Evolutionary conservation across 2,888 invertebrate species (phyloP).

Genomic region (Cerastis rubricosa): DNA sequence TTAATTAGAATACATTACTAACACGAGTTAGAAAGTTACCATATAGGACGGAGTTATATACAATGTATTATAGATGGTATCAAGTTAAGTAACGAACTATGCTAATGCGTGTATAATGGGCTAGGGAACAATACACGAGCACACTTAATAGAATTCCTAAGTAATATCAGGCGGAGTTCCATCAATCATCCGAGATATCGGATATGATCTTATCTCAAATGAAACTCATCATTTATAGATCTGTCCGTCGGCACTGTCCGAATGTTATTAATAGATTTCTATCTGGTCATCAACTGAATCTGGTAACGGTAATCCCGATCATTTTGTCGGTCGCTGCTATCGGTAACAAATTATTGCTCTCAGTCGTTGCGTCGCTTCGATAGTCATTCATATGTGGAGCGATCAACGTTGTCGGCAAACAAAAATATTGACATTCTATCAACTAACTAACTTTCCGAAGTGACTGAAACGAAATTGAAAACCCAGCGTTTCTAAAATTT

Average conservation of each 20-base stretch:
- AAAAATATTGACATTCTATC: slow-evolving; percentile 54
- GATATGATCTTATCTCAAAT: slow-evolving; percentile 90
- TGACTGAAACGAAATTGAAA: not conserved
- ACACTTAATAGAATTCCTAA: slow-evolving; percentile 88
- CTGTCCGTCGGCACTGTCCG: slow-evolving; percentile 87
- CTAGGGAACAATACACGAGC: slow-evolving; percentile 84
- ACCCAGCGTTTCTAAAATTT: slow-evolving; percentile 30
- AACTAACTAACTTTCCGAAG: slow-evolving; percentile 35
- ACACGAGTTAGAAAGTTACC: slow-evolving; percentile 46
- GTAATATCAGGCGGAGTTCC: slow-evolving; percentile 82
- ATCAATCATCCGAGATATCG: slow-evolving; percentile 88
- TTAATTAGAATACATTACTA: slow-evolving; percentile 65
- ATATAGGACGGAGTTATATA: slow-evolving; percentile 40
- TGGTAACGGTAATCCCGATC: slow-evolving; percentile 86
- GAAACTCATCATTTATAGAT: slow-evolving; percentile 91
- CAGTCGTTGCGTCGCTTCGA: slow-evolving; percentile 52
- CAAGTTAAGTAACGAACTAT: slow-evolving; percentile 76
- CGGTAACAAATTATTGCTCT: slow-evolving; percentile 87
- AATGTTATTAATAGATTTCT: slow-evolving; percentile 90
- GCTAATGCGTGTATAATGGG: slow-evolving; percentile 87
- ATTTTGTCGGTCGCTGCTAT: slow-evolving; percentile 84
- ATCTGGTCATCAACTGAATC: slow-evolving; percentile 89
- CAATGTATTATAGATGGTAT: slow-evolving; percentile 64
- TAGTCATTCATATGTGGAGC: slow-evolving; percentile 62
- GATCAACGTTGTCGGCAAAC: slow-evolving; percentile 49